A percentile compares a stretch with the other conserved stretches of the same genome.
phyloP scores from a whole-genome alignment of 2,888 invertebrate species.

The Sphaerophoria taeniata region DNA sequence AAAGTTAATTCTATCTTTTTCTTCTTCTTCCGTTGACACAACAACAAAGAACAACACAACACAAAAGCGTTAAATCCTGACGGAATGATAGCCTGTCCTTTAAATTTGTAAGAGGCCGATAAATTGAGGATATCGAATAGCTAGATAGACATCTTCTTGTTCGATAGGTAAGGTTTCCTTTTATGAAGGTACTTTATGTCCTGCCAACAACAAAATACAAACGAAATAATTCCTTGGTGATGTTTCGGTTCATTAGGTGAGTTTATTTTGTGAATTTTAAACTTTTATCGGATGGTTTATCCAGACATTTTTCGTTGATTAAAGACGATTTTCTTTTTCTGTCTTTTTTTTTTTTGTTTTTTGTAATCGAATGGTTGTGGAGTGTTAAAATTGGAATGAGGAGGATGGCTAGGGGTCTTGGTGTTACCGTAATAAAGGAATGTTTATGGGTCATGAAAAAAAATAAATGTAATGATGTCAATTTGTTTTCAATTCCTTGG shows the following conservation, averaged over 20 bases:
- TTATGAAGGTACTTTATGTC: neutral
- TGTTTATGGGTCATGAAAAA: too few species aligned
- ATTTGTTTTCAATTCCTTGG: too few species aligned
- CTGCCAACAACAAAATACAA: neutral
- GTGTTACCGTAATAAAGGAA: too few species aligned
- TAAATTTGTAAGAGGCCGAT: constrained; percentile 28
- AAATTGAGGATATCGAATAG: constrained; percentile 10
- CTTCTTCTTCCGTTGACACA: neutral
- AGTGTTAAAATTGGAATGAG: neutral
- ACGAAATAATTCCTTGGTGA: constrained; percentile 2
- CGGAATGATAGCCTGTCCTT: constrained; percentile 14
- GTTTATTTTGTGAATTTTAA: constrained; percentile 43
- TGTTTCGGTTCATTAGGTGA: constrained; percentile 39
- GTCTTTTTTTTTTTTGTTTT: neutral
- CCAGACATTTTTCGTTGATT: constrained; percentile 36
- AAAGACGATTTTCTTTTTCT: constrained; percentile 3
- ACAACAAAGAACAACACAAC: neutral
- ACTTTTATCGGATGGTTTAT: constrained; percentile 38
- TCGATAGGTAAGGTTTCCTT: neutral
- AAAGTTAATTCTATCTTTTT: constrained; percentile 50
- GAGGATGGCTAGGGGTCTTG: too few species aligned
- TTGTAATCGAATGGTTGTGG: neutral
- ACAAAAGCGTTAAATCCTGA: constrained; percentile 28
- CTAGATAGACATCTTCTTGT: neutral
- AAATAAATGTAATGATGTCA: too few species aligned